Base-by-base conservation (phyloP, 1,140 invertebrate genomes). In the Pteromalus puparum region DNA sequence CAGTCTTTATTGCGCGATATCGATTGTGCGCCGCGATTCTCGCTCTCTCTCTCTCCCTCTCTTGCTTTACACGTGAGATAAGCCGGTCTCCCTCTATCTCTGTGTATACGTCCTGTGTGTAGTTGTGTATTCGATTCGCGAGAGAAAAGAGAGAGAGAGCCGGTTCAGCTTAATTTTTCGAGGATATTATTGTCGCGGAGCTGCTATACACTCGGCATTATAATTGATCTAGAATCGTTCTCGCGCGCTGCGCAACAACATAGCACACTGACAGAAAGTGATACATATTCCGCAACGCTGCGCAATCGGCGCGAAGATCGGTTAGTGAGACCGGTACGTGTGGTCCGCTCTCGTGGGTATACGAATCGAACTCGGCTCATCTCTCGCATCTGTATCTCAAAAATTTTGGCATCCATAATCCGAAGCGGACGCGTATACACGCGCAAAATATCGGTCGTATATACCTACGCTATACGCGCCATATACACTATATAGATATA, bases 81-180 rank as follows among this genome's bases (percentile, higher is more conserved):
- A 87, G 85, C 34, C 82, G 70, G 77, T 85, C 28, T 67, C 87
- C 18, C 21, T n/a, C 5, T 61, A 18, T 48, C 6, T 61, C 78
- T 72, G 12, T 18, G 12, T 53, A 48, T 48, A 53, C 13, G 12
- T 18, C 38, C 38, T 42, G 38, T 42, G 38, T 42, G 10, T 9
- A 6, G 7, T 9, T 9, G 7, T 42, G 38, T 42, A 42, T 42
- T 42, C 10, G 38, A 61, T 61, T 61, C 53, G 18, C 53, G 18
- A 61, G 5, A 34, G 30, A 34, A 34, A 34, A 61, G 53, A 53
- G 24, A 13, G 76, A 79, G 72, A 83, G 88, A 89, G 87, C 88
- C 87, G 85, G 80, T 67, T 87, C 82, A 84, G 81, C 87, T 87
- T 86, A 86, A 88, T 87, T 88, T 89, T 86, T 86, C 87, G n/a